phyloP scores from a whole-genome alignment of 1,140 invertebrate genomes.

The Aculops lycopersici region DNA sequence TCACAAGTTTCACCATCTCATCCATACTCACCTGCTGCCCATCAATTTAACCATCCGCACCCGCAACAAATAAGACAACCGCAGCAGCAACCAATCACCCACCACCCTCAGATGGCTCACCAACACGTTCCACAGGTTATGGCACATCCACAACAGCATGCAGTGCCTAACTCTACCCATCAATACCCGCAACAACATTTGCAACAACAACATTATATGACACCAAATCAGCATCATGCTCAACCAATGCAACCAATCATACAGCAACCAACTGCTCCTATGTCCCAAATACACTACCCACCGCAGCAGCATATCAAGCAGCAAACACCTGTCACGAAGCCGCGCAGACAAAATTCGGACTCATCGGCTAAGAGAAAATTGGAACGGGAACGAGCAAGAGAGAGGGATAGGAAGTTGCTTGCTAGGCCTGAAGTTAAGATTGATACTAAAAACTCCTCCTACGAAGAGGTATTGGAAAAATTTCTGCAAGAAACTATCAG shows the following conservation, averaged over 20 bases:
- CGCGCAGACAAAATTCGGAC: not conserved
- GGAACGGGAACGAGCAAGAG: not conserved
- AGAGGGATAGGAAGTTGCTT: no score
- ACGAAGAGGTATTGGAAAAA: no score
- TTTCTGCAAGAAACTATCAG: no score
- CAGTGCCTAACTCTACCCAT: no score
- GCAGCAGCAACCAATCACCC: not conserved
- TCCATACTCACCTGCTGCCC: no score
- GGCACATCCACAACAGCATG: no score
- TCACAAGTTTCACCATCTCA: no score
- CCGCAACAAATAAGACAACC: no score
- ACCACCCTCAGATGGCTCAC: not conserved
- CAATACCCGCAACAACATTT: not conserved
- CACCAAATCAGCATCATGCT: not conserved
- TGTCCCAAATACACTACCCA: not conserved
- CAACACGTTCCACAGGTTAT: not conserved
- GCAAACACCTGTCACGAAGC: not conserved
- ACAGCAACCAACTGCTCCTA: not conserved
- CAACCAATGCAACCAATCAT: not conserved
- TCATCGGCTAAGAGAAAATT: not conserved
- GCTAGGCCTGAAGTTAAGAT: no score
- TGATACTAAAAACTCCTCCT: no score
- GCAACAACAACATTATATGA: conserved; percentile 1
- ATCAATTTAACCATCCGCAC: no score
- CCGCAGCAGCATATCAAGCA: not conserved